Base-by-base conservation (phyloP, 2,113 vertebrate species). In the Trogon melanurus region DNA sequence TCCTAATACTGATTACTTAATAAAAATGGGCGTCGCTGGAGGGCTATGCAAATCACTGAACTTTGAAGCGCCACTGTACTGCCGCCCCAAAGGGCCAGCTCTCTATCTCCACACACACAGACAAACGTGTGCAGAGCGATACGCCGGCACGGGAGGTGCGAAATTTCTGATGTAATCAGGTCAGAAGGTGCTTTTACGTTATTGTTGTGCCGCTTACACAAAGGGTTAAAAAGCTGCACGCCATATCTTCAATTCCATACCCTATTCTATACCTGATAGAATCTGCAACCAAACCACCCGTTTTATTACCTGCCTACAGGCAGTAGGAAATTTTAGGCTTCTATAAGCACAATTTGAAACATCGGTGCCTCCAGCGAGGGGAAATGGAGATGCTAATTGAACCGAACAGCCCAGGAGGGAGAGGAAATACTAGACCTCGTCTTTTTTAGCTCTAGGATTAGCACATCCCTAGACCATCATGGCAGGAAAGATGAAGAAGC, bases 321-420 rank as follows among this genome's bases (percentile, higher is more conserved):
- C 92, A 93, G 87, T 5, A 89, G 90, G 94, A 95, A 96, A 95
- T 95, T 86, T 92, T 79, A 93, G 85, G 86, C 93, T 88, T 91
- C 79, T 79, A 41, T 75, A 73, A 93, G 91, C 88, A 93, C 84
- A 53, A 88, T 95, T 94, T 95, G 94, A 95, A 96, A 93, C 67
- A 95, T 48, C 74, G 61, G 62, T 8, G 84, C 93, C 96, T 97
- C 89, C 87, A 97, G 96, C 93, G 88, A 96, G 56, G 85, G 93
- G 95, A 95, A 97, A 89, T 74, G 1, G 1, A 95, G 95, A 96
- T 80, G 89, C 89, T 95, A 97, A 97, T 88, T 92, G 93, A 96
- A 95, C 62, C 51, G 92, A 91, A 61, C 81, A 95, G 89, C 65
- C 51, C 87, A 90, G 89, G 87, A 92, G 81, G 89, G 93, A 95